phyloP scores from a whole-genome alignment of 2,113 vertebrate species.

The Alosa alosa region DNA sequence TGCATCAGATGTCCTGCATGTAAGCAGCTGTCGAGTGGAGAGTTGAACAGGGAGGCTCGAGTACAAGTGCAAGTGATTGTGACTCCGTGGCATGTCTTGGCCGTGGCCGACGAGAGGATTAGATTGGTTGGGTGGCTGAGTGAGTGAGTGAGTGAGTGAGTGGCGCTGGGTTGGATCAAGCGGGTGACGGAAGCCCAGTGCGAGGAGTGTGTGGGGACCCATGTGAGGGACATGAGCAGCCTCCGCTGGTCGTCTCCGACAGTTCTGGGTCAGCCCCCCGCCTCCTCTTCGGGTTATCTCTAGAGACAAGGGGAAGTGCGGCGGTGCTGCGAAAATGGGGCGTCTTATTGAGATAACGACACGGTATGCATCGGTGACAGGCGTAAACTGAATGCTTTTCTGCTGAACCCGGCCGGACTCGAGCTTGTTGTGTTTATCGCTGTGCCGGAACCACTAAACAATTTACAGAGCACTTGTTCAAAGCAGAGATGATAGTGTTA shows the following conservation, averaged over 20 bases:
- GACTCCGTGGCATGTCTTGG: constrained; percentile 51
- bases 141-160: background rate
- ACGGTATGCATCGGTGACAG: constrained; percentile 70
- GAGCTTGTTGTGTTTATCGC: background rate
- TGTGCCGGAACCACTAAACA: background rate
- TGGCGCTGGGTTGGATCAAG: constrained; percentile 54
- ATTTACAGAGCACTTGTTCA: background rate
- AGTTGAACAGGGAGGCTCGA: background rate
- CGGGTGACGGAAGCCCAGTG: constrained; percentile 56
- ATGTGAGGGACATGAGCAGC: constrained; percentile 54
- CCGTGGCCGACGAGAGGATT: constrained; percentile 70
- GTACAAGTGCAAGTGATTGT: background rate
- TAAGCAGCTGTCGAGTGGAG: background rate
- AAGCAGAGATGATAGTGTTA: constrained; percentile 3
- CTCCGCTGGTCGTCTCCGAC: constrained; percentile 68
- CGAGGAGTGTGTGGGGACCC: background rate
- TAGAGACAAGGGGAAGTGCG: constrained; percentile 54
- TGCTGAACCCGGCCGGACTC: constrained; percentile 56
- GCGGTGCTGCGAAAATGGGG: constrained; percentile 67
- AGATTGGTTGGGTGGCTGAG: constrained; percentile 62
- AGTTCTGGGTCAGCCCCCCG: constrained; percentile 75
- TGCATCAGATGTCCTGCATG: constrained; percentile 2
- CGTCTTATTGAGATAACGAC: constrained; percentile 75
- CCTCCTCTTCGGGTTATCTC: constrained; percentile 58
- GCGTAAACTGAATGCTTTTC: constrained; percentile 67